These are phyloP conservation scores for Deroptyus accipitrinus DNA, from an alignment of 2,113 vertebrate species.

Conservation along the genomic window DNA sequence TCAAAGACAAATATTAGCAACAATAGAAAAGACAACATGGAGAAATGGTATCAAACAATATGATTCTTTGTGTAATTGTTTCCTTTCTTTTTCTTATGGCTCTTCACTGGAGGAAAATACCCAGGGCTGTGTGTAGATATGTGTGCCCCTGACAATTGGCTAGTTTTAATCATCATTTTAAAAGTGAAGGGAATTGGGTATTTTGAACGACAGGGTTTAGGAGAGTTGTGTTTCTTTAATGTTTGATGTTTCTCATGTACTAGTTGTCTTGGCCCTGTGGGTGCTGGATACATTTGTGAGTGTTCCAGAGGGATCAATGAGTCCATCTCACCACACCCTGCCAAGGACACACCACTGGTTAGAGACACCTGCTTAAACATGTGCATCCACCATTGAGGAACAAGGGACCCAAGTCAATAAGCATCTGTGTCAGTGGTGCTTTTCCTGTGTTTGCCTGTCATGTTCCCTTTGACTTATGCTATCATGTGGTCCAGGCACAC, in stretches of 20 bases:
- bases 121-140: neutral
- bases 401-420: neutral
- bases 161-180: neutral
- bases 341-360: neutral
- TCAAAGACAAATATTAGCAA: conserved; percentile 36
- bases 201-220: neutral
- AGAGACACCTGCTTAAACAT: neutral
- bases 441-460: neutral
- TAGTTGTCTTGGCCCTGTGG: neutral
- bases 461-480: neutral
- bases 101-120: neutral
- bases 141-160: neutral
- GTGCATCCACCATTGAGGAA: neutral
- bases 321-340: neutral
- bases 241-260: neutral
- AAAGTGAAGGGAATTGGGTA: neutral
- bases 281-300: neutral
- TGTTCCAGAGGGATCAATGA: neutral
- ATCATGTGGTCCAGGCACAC: neutral
- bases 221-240: neutral
- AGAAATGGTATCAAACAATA: neutral
- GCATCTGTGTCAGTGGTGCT: neutral
- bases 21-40: neutral
- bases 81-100: neutral
- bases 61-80: neutral